These are phyloP conservation scores for Petrosia ficiformis DNA, from an alignment of 37 sponge, comb jelly and placozoan genomes.

Conservation along the genomic window DNA sequence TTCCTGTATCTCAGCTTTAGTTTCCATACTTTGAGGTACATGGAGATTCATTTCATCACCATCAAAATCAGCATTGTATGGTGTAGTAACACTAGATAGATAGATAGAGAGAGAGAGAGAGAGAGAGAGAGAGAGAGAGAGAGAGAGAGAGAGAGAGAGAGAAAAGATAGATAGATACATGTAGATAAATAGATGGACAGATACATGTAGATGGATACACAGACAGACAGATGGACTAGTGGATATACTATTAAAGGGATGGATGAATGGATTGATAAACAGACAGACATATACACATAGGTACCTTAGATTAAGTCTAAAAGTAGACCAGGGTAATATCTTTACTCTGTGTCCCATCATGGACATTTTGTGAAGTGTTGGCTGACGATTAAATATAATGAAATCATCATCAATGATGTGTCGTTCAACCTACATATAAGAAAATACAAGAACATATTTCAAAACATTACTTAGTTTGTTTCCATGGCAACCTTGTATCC, in stretches of 20 bases:
- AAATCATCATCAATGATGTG: constrained; percentile 93
- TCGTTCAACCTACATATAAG: constrained; percentile 69
- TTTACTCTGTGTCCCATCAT: constrained; percentile 99
- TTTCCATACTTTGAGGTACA: constrained; percentile 97
- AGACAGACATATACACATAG: too few relatives aligned
- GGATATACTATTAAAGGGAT: too few relatives aligned
- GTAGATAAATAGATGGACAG: too few relatives aligned
- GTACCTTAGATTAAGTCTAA: constrained; percentile 92
- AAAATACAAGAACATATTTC: neutral
- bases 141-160: too few relatives aligned
- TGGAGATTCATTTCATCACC: constrained; percentile 99
- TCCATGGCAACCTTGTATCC: constrained; percentile 73
- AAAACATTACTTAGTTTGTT: neutral
- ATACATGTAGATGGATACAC: too few relatives aligned
- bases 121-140: neutral
- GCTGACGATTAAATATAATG: constrained; percentile 98
- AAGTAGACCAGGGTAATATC: constrained; percentile 99
- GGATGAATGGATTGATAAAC: too few relatives aligned
- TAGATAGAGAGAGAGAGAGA: neutral
- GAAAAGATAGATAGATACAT: too few relatives aligned
- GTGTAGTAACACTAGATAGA: constrained; percentile 91
- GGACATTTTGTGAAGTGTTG: constrained; percentile 99
- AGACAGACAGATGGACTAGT: neutral
- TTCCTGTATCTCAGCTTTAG: constrained; percentile 91
- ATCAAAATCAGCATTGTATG: constrained; percentile 99